Conservation (phyloP, 2,888 invertebrate species). For the Chromoteleia sp. region DNA sequence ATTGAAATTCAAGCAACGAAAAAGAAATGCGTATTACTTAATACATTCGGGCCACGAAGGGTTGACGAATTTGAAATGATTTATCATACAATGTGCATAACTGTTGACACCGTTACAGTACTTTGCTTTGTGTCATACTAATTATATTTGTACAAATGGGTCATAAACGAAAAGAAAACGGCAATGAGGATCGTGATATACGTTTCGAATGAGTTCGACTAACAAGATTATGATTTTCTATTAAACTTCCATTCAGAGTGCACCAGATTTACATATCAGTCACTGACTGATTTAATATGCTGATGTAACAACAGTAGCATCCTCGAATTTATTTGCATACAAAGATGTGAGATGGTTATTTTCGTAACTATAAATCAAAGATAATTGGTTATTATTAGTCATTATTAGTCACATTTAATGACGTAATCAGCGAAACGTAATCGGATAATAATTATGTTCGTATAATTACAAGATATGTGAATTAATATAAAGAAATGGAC, state of each 20-base stretch:
- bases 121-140: conserved; percentile 41
- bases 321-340: conserved; percentile 47
- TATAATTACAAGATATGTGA: conserved; percentile 4
- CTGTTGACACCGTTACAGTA: conserved; percentile 54
- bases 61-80: conserved; percentile 40
- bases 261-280: conserved; percentile 43
- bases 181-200: conserved; percentile 71
- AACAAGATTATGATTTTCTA: conserved; percentile 59
- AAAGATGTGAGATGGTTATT: conserved; percentile 30
- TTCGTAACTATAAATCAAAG: not conserved
- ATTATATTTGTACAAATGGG: conserved; percentile 28
- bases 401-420: conserved; percentile 14
- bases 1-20: conserved; percentile 28
- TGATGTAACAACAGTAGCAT: conserved; percentile 34
- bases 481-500: too few species aligned
- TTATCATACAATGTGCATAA: conserved; percentile 47
- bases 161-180: conserved; percentile 60
- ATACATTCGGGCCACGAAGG: conserved; percentile 41
- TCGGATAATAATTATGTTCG: not conserved
- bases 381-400: conserved; percentile 30
- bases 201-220: conserved; percentile 55
- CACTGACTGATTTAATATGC: conserved; percentile 51
- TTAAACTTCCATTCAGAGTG: conserved; percentile 45
- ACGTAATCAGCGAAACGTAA: conserved; percentile 21
- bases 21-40: conserved; percentile 3